phyloP scores from a whole-genome alignment of 2,113 vertebrate species.

The Australoheros scitulus region DNA sequence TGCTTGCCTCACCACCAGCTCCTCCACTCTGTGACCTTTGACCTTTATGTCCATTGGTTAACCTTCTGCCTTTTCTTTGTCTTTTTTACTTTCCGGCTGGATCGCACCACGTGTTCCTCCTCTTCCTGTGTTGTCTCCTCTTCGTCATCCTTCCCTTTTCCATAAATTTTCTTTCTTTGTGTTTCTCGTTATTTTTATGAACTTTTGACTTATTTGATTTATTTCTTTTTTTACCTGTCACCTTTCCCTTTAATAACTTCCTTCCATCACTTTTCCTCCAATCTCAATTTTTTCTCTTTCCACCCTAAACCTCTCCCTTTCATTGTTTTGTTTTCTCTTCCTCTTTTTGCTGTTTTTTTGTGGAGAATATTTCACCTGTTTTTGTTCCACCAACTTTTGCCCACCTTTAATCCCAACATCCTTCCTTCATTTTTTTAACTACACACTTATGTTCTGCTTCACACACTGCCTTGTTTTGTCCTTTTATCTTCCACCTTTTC shows the following conservation, averaged over 20 bases:
- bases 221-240: neutral
- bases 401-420: neutral
- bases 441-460: neutral
- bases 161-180: neutral
- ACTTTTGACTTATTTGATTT: neutral
- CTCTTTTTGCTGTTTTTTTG: neutral
- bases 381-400: neutral
- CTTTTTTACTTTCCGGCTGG: constrained; percentile 64
- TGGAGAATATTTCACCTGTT: neutral
- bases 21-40: constrained; percentile 47
- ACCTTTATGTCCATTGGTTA: constrained; percentile 62
- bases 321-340: neutral
- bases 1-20: constrained; percentile 1
- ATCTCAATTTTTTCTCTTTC: neutral
- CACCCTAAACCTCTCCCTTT: neutral
- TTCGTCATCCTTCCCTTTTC: neutral
- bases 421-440: neutral
- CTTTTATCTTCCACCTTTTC: neutral
- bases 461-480: neutral
- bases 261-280: neutral
- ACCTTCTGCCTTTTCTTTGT: constrained; percentile 68
- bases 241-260: neutral
- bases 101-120: constrained; percentile 20
- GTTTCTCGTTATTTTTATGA: neutral
- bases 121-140: neutral